Base-by-base conservation (phyloP, 2,113 vertebrate species). In the Phrynocephalus versicolor region DNA sequence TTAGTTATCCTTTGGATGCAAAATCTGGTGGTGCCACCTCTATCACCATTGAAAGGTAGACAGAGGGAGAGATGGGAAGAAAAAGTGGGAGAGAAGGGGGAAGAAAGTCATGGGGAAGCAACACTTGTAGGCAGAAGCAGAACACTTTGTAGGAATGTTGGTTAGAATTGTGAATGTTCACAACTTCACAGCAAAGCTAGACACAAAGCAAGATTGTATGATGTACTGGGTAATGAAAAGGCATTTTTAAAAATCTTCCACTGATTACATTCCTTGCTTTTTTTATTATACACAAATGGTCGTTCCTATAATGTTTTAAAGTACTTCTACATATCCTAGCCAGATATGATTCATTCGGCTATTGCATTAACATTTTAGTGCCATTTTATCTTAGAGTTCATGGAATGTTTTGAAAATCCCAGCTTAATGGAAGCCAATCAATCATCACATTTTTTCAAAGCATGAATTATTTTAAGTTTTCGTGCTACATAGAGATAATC, bases 381-480 rank as follows among this genome's bases (percentile, higher is more conserved):
- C 90, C 89, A 93, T 96, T 94, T 96, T 96, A 95, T 97, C 94
- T 95, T 90, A 87, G 91, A 92, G 91, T 95, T 96, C 87, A 92
- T 91, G 94, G 95, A 95, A 94, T 95, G 92, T 95, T 96, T 95
- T 94, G 94, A 94, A 85, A 94, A 90, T 91, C 94, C 94, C 88
- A 90, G 92, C 91, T 96, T 96, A 97, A 96, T 94, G 93, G 94
- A 96, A 95, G 92, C 89, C 79, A 94, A 96, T 96, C 96, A 94
- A 96, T 97, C 96, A 97, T 95, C 95, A 95, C 94, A 69, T 95
- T 88, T 86, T n/a, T 95, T 95, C 95, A 96, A 96, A 95, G 96
- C 89, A 64, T 78, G 89, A 94, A 94, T 96, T 96, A 95, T 96
- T 96, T 95, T 94, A 94, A 93, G 91, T 81, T 96, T 95, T 94